Percentiles rank a stretch among this genome's conserved stretches.
Conservation (phyloP, 2,797 vertebrate genomes). For the Salarias fasciatus region DNA sequence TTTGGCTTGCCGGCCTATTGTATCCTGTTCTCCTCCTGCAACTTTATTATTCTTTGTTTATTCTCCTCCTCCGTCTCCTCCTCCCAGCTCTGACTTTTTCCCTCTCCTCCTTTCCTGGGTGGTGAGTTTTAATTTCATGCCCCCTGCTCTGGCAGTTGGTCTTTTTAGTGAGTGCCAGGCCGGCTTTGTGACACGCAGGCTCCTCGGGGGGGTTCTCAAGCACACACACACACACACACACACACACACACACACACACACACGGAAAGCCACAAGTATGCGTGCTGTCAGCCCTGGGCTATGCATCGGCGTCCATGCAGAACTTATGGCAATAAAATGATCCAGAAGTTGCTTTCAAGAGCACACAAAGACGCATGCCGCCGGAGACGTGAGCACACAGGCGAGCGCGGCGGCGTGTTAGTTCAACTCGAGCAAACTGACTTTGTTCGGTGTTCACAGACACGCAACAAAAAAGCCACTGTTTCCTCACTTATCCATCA, state of each 20-base stretch:
- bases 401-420: slow-evolving; percentile 39
- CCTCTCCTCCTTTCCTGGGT: slow-evolving; percentile 55
- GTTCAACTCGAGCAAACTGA: slow-evolving; percentile 40
- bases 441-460: slow-evolving; percentile 52
- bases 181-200: slow-evolving; percentile 71
- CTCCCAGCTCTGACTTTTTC: slow-evolving; percentile 47
- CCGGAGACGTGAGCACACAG: slow-evolving; percentile 49
- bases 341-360: slow-evolving; percentile 59
- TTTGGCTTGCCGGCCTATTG: slow-evolving; percentile 50
- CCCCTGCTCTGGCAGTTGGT: slow-evolving; percentile 79
- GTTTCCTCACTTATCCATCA: slow-evolving; percentile 62
- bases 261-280: slow-evolving; percentile 45
- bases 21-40: slow-evolving; percentile 52
- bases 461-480: slow-evolving; percentile 55
- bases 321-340: slow-evolving; percentile 70
- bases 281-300: slow-evolving; percentile 38
- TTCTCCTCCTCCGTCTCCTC: slow-evolving; percentile 20
- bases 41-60: slow-evolving; percentile 77
- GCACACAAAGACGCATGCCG: slow-evolving; percentile 53
- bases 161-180: slow-evolving; percentile 69
- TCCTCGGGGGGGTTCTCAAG: slow-evolving; percentile 46
- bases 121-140: slow-evolving; percentile 83
- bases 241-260: slow-evolving; percentile 27
- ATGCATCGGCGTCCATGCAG: slow-evolving; percentile 62
- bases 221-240: slow-evolving; percentile 21